These are phyloP conservation scores for Anolis carolinensis DNA, from an alignment of 2,113 vertebrate species.

Conservation along the genomic window DNA sequence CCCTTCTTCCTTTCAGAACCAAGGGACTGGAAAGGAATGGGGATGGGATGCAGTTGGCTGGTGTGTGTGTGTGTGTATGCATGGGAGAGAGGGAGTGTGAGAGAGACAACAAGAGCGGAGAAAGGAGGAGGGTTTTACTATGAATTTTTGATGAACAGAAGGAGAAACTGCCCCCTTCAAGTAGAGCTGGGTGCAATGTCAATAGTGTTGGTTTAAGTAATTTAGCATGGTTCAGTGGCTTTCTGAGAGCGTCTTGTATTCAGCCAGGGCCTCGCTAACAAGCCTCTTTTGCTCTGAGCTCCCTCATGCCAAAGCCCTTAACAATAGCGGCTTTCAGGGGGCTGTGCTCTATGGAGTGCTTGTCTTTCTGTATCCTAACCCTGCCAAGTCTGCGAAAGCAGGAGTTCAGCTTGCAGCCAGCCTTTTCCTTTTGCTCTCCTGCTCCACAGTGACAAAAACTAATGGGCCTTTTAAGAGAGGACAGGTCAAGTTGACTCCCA, in stretches of 20 bases:
- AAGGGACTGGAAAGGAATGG: slow-evolving; percentile 62
- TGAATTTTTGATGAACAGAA: slow-evolving; percentile 77
- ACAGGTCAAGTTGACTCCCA: slow-evolving; percentile 26
- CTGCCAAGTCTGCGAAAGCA: background rate
- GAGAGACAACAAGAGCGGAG: slow-evolving; percentile 59
- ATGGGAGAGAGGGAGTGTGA: slow-evolving; percentile 43
- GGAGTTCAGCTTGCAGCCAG: background rate
- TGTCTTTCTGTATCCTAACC: slow-evolving; percentile 47
- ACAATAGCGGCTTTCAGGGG: slow-evolving; percentile 76
- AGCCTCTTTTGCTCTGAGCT: slow-evolving; percentile 70
- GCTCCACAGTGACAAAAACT: background rate
- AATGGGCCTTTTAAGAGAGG: slow-evolving; percentile 29
- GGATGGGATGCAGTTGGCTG: background rate
- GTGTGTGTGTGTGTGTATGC: too few species aligned
- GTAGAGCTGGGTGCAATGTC: slow-evolving; percentile 68
- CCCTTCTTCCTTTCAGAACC: slow-evolving; percentile 69
- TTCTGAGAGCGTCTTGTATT: slow-evolving; percentile 74
- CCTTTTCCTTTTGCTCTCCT: background rate
- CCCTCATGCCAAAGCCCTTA: slow-evolving; percentile 61
- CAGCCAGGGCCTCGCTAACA: slow-evolving; percentile 72
- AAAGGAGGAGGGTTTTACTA: slow-evolving; percentile 72
- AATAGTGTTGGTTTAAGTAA: slow-evolving; percentile 77
- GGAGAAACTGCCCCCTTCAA: slow-evolving; percentile 68
- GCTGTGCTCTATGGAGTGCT: slow-evolving; percentile 45
- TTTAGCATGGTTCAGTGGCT: slow-evolving; percentile 74